Percentiles rank a stretch among this genome's conserved stretches.
phyloP scores from a whole-genome alignment of 2,888 invertebrate genomes.

The Aleiodes testaceus region DNA sequence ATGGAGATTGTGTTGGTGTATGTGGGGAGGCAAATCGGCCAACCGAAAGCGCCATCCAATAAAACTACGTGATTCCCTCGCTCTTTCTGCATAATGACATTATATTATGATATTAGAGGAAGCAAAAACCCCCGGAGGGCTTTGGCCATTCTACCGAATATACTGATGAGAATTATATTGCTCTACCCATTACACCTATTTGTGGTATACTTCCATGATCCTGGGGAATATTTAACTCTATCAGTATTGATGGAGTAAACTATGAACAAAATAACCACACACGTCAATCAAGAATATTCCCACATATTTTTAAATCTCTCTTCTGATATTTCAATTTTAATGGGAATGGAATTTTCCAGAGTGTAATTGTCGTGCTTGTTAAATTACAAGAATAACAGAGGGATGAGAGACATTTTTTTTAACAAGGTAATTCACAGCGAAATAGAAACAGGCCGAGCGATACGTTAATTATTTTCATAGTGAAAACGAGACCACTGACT shows the following conservation, averaged over 20 bases:
- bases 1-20: background rate
- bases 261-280: background rate
- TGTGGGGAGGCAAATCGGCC: conserved; percentile 3
- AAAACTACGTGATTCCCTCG: conserved; percentile 27
- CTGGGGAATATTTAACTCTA: conserved; percentile 6
- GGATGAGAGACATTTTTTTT: too few relatives aligned
- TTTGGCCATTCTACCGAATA: background rate
- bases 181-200: conserved; percentile 10
- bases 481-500: conserved; percentile 3
- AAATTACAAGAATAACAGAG: too few relatives aligned
- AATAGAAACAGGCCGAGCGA: background rate
- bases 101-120: conserved; percentile 29
- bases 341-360: too few relatives aligned
- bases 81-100: conserved; percentile 30
- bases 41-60: conserved; percentile 22
- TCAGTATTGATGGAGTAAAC: background rate
- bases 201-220: conserved; percentile 17
- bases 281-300: too few relatives aligned
- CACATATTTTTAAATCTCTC: too few relatives aligned
- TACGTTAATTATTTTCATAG: conserved; percentile 17
- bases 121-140: background rate
- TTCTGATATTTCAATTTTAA: too few relatives aligned
- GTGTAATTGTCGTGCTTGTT: too few relatives aligned
- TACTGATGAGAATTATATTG: conserved; percentile 23
- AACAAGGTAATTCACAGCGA: too few relatives aligned